Percentiles rank a stretch among this genome's conserved stretches.
These are phyloP conservation scores for Tenebrosternarchus preto DNA, from an alignment of 2,113 vertebrate species.

Conservation along the genomic window DNA sequence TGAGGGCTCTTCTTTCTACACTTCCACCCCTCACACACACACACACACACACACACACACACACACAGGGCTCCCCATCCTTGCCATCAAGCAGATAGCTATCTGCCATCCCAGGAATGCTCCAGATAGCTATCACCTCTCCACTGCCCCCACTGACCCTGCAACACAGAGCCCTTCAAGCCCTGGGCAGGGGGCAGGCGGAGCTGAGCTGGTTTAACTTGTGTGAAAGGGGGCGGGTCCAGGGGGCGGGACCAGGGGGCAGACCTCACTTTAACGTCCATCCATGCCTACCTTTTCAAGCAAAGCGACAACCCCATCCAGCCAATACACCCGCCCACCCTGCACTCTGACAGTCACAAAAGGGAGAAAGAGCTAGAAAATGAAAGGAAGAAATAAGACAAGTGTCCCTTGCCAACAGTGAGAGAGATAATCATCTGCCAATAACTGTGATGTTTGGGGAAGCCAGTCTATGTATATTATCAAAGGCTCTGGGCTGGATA, in stretches of 20 bases:
- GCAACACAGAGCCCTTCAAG: slow-evolving; percentile 58
- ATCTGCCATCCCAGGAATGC: slow-evolving; percentile 90
- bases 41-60: slow-evolving; percentile 21
- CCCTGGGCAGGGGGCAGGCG: slow-evolving; percentile 42
- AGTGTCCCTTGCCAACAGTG: slow-evolving; percentile 19
- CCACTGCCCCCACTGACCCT: slow-evolving; percentile 72
- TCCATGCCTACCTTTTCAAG: slow-evolving; percentile 62
- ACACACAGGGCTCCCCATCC: slow-evolving; percentile 62
- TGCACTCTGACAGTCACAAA: slow-evolving; percentile 53
- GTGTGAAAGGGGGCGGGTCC: background rate
- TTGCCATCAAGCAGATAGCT: slow-evolving; percentile 74
- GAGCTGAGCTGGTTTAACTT: background rate
- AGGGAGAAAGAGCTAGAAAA: background rate
- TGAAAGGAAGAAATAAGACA: slow-evolving; percentile 35
- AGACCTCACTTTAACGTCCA: background rate
- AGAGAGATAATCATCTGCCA: slow-evolving; percentile 65
- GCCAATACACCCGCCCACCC: background rate
- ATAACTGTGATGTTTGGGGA: slow-evolving; percentile 56
- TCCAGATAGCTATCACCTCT: slow-evolving; percentile 88
- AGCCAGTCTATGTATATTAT: slow-evolving; percentile 57
- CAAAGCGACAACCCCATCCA: slow-evolving; percentile 56
- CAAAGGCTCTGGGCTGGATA: slow-evolving; percentile 65
- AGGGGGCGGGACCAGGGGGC: no score
- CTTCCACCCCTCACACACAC: slow-evolving; percentile 34
- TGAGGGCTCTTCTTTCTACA: background rate